Evolutionary conservation across 2,797 vertebrate genomes (phyloP).

Genomic region (Oreonectes daqikongensis): DNA sequence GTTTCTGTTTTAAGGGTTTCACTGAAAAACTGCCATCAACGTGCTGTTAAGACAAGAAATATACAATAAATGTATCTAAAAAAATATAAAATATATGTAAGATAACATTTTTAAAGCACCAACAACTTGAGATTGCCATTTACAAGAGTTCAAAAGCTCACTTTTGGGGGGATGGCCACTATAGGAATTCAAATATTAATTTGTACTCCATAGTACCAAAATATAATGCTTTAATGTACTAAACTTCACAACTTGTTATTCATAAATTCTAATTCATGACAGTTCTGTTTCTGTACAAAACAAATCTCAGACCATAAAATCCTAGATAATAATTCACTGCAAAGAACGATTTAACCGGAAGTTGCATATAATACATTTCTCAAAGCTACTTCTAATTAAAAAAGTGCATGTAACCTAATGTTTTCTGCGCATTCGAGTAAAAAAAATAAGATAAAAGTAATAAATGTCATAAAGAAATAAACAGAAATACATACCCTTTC

Average conservation of each 20-base stretch:
- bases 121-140: not conserved
- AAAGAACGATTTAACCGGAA: conserved; percentile 2
- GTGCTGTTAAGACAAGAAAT: conserved; percentile 62
- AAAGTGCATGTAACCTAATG: not conserved
- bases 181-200: too few relatives aligned
- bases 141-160: not conserved
- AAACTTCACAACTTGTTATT: too few relatives aligned
- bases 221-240: too few relatives aligned
- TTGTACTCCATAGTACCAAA: too few relatives aligned
- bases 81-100: not conserved
- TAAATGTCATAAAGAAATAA: not conserved
- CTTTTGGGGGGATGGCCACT: too few relatives aligned
- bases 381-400: not conserved
- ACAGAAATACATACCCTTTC: conserved; percentile 84
- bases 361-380: not conserved
- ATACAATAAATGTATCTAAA: not conserved
- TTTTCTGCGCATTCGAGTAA: not conserved
- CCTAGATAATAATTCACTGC: conserved; percentile 24
- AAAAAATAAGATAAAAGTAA: not conserved
- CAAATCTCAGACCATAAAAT: not conserved
- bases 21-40: conserved; percentile 66
- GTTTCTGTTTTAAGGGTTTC: conserved; percentile 70
- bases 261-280: too few relatives aligned
- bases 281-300: not conserved
- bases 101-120: not conserved